Conservation (phyloP, 2,888 invertebrate species). For the Colletes collaris region DNA sequence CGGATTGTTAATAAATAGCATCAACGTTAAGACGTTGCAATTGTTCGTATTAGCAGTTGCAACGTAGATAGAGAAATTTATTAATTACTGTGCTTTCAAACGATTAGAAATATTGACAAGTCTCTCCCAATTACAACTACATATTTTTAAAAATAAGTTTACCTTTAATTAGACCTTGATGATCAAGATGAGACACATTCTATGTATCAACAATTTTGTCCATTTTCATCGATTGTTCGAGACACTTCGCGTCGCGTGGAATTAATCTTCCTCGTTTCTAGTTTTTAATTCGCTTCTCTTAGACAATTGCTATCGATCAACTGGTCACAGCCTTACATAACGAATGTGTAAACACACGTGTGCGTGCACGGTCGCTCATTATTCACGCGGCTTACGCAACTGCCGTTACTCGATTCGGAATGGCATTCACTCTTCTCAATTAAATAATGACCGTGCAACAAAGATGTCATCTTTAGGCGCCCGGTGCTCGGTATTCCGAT, state of each 20-base stretch:
- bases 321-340: constrained; percentile 41
- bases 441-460: constrained; percentile 40
- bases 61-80: no score
- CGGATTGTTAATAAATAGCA: no score
- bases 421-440: constrained; percentile 19
- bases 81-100: no score
- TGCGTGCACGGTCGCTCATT: constrained; percentile 18
- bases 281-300: constrained; percentile 46
- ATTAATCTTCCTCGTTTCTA: constrained; percentile 5
- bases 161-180: no score
- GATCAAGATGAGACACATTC: no score
- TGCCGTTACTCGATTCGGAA: constrained; percentile 15
- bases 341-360: constrained; percentile 33
- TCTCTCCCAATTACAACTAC: no score
- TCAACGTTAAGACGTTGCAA: no score
- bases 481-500: constrained; percentile 3
- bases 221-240: no score
- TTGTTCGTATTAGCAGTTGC: no score
- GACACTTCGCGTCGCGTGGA: background rate
- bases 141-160: no score
- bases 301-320: constrained; percentile 49
- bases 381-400: constrained; percentile 40
- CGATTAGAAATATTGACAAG: no score
- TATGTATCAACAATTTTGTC: no score
- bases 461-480: constrained; percentile 37